phyloP scores from a whole-genome alignment of 2,797 vertebrate genomes.

The Lophius americanus region DNA sequence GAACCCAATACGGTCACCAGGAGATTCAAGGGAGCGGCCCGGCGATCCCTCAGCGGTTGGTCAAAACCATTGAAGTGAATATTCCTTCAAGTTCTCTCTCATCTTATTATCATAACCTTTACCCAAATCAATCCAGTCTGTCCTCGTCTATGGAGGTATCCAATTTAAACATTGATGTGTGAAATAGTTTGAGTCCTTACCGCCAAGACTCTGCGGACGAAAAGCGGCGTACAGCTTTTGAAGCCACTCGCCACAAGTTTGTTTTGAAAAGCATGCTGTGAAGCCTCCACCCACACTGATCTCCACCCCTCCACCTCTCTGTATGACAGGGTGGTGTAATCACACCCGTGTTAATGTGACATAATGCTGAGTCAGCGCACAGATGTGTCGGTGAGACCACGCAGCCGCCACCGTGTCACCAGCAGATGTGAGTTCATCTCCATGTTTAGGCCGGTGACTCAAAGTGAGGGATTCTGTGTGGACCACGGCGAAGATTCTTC shows the following conservation, averaged over 20 bases:
- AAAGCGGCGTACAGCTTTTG: constrained; percentile 1
- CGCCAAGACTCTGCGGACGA: too few relatives aligned
- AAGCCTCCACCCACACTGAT: constrained; percentile 27
- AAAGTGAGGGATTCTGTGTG: constrained; percentile 41
- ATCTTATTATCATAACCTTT: too few relatives aligned
- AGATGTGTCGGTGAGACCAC: constrained; percentile 69
- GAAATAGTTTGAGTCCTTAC: too few relatives aligned
- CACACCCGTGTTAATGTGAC: constrained; percentile 74
- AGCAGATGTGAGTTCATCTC: constrained; percentile 74
- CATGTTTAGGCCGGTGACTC: constrained; percentile 54
- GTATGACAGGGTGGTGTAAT: constrained; percentile 68
- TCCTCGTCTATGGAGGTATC: too few relatives aligned
- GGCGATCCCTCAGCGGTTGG: too few relatives aligned
- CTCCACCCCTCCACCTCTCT: constrained; percentile 36
- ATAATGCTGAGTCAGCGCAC: constrained; percentile 61
- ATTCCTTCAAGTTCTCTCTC: too few relatives aligned
- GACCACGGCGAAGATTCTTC: constrained; percentile 27
- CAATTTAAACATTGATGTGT: too few relatives aligned
- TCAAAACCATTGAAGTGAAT: too few relatives aligned
- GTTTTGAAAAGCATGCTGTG: constrained; percentile 22
- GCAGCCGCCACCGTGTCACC: constrained; percentile 56
- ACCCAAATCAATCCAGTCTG: too few relatives aligned
- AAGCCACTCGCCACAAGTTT: constrained; percentile 16
- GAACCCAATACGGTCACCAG: too few relatives aligned
- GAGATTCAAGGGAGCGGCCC: too few relatives aligned